These are phyloP conservation scores for Euphonia xanthogaster DNA, from an alignment of 2,797 vertebrate genomes.

Conservation along the genomic window DNA sequence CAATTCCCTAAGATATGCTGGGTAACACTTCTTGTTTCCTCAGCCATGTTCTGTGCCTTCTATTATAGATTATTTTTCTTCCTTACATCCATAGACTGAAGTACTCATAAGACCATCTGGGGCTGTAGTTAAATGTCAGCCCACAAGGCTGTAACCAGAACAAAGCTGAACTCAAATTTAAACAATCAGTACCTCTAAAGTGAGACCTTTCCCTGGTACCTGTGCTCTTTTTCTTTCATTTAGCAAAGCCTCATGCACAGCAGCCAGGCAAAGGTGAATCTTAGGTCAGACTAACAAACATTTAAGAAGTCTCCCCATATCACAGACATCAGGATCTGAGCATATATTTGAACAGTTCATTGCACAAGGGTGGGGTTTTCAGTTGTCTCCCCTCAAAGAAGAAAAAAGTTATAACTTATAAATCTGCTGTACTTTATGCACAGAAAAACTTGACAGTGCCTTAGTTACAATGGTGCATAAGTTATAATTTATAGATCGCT, in stretches of 20 bases:
- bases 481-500: neutral
- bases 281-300: neutral
- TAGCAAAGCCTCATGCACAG: neutral
- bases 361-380: neutral
- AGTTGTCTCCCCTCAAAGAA: neutral
- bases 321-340: neutral
- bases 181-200: neutral
- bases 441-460: neutral
- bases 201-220: neutral
- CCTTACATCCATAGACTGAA: neutral
- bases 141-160: neutral
- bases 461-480: neutral
- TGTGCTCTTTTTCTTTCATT: neutral
- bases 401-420: neutral
- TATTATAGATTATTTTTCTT: neutral
- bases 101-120: neutral
- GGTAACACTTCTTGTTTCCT: neutral
- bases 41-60: neutral
- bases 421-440: neutral
- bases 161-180: neutral
- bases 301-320: neutral
- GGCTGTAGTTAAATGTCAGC: slow-evolving; percentile 26
- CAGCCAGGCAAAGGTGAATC: neutral
- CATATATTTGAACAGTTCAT: neutral
- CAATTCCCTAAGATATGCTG: neutral